A percentile compares a stretch with the other conserved stretches of the same genome.
These are phyloP conservation scores for Caenorhabditis sp. DNA, from an alignment of 2,888 invertebrate genomes.

Conservation along the genomic window DNA sequence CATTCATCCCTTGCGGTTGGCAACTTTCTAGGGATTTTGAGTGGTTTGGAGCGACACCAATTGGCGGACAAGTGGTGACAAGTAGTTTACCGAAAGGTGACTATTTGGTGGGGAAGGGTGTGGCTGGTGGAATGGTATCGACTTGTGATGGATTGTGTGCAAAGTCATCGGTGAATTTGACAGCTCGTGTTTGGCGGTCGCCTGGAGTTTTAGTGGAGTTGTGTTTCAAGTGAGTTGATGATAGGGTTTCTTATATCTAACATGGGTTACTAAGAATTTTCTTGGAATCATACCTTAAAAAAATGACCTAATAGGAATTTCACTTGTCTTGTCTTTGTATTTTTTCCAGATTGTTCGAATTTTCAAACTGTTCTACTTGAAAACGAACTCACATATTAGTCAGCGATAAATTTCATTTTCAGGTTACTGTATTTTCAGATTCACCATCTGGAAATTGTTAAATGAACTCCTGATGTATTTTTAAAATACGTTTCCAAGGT, in stretches of 20 bases:
- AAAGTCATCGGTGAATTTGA: slow-evolving; percentile 39
- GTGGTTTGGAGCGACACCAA: slow-evolving; percentile 43
- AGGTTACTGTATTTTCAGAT: too few species aligned
- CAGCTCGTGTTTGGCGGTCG: slow-evolving; percentile 45
- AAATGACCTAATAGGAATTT: neutral
- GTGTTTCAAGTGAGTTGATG: slow-evolving; percentile 44
- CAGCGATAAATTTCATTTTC: too few species aligned
- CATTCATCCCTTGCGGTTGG: slow-evolving; percentile 42
- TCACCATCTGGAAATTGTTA: too few species aligned
- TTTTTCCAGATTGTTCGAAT: neutral
- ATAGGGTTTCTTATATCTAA: neutral
- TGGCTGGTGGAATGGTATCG: slow-evolving; percentile 33
- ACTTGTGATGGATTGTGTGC: slow-evolving; percentile 47
- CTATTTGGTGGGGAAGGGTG: slow-evolving; percentile 38
- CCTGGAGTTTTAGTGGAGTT: slow-evolving; percentile 42
- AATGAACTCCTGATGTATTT: too few species aligned
- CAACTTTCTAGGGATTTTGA: slow-evolving; percentile 40
- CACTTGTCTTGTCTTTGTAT: neutral
- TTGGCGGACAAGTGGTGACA: slow-evolving; percentile 7
- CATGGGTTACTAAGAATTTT: too few species aligned
- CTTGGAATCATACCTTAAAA: too few species aligned
- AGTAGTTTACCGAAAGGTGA: slow-evolving; percentile 11
- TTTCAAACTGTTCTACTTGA: too few species aligned
- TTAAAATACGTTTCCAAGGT: too few species aligned
- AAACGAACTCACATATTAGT: too few species aligned